Base-by-base conservation (phyloP, 2,888 invertebrate species). In the Euplagia quadripunctaria region DNA sequence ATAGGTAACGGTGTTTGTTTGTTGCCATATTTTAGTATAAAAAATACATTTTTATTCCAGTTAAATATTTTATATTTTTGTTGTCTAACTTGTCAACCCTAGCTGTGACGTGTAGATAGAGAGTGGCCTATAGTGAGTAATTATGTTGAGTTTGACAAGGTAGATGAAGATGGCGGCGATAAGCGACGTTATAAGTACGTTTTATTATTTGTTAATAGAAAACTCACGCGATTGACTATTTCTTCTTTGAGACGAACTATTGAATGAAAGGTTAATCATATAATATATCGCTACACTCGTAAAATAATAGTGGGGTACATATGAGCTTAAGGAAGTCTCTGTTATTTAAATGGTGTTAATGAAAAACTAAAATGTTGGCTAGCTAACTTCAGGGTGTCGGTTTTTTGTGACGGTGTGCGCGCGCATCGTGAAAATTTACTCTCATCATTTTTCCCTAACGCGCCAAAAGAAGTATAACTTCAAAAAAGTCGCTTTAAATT, bases 91-190 rank as follows among this genome's bases (percentile, higher is more conserved):
- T 51, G 66, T 16, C 66, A 66, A 31, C 66, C 66, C 66, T 66
- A 11, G 31, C 31, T 51, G 20, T 49, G 49, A 41, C 49, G 49
- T 66, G 49, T 4, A 66, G 31, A 16, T 51, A 51, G 41, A 16
- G 49, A 66, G 49, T 49, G 66, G 66, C 16, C 66, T 49, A 49
- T 66, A 49, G 66, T 66, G 49, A 64, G 52, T 73, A 68, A 52
- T 72, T 72, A 72, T 67, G n/a, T 58, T 67, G 58, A 66, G 46
- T 72, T 70, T 31, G 70, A 52, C 64, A 66, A 66, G 66, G 46
- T 49, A 31, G 49, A 49, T 66, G 49, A 66, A 55, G 58, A 66
- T 20, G 52, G 49, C 46, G n/a, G 41, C 46, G 51, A 16, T 67
- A 67, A 55, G 63, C 51, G 0, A 67, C 46, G 58, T 41, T 61